These are phyloP conservation scores for Dryoscopus gambensis DNA, from an alignment of 2,113 vertebrate species.

Conservation along the genomic window DNA sequence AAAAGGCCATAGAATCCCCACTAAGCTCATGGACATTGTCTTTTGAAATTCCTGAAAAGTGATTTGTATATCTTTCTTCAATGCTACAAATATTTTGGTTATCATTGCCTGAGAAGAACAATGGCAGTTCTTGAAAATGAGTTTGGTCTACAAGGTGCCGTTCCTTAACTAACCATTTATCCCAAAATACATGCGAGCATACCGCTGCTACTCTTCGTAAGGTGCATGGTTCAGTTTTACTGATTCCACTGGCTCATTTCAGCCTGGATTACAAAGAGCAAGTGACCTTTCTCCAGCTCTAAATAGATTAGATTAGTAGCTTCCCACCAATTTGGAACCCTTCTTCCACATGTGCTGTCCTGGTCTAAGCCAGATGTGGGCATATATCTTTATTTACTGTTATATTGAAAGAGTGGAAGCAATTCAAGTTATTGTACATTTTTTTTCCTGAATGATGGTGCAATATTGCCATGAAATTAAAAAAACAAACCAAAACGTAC, in stretches of 20 bases:
- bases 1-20: neutral
- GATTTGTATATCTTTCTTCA: neutral
- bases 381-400: neutral
- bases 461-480: neutral
- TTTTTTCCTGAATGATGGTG: neutral
- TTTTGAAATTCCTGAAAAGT: neutral
- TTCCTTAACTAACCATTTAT: neutral
- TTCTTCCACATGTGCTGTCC: neutral
- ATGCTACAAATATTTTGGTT: neutral
- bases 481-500: neutral
- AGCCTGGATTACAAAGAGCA: neutral
- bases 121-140: neutral
- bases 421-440: neutral
- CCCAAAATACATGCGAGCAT: neutral
- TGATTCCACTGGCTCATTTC: neutral
- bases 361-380: neutral
- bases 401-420: neutral
- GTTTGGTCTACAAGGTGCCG: neutral
- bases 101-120: neutral
- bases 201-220: neutral
- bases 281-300: neutral
- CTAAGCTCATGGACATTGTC: neutral
- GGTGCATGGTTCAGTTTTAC: neutral
- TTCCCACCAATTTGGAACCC: neutral
- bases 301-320: neutral